These are phyloP conservation scores for Bombus confusus DNA, from an alignment of 1,140 invertebrate species.

Conservation along the genomic window DNA sequence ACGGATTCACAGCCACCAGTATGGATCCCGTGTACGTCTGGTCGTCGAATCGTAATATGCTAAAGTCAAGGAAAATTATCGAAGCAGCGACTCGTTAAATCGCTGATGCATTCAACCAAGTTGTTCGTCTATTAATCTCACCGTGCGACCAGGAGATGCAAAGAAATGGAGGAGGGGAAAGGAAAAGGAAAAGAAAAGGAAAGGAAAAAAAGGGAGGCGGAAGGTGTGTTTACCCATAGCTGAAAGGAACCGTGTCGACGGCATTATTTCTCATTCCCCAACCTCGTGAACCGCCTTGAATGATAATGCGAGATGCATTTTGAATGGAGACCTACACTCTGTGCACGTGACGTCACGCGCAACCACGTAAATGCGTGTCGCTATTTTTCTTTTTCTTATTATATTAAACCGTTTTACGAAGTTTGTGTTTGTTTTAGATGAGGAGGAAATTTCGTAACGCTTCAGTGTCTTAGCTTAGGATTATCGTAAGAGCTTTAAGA, in stretches of 20 bases:
- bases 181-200: too few species aligned
- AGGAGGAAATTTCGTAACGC: too few species aligned
- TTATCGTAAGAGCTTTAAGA: too few species aligned
- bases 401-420: too few species aligned
- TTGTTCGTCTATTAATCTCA: constrained; percentile 14
- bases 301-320: constrained; percentile 45
- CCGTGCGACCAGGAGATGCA: not conserved
- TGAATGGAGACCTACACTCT: not conserved
- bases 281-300: constrained; percentile 36
- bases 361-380: not conserved
- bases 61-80: constrained; percentile 83
- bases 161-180: not conserved
- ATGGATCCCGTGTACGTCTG: constrained; percentile 97
- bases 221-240: constrained; percentile 6
- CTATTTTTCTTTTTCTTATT: not conserved
- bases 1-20: constrained; percentile 97
- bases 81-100: constrained; percentile 4
- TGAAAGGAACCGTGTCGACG: constrained; percentile 46
- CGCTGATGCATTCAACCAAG: not conserved
- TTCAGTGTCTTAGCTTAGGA: too few species aligned
- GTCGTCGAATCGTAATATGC: constrained; percentile 33
- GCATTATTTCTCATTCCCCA: constrained; percentile 54
- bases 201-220: not conserved
- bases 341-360: constrained; percentile 17
- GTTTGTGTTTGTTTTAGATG: too few species aligned